Evolutionary conservation across 64 coral and sea anemone genomes (phyloP), one percentile per base, ranked within the genome.

Genomic region (Pocillopora verrucosa): DNA sequence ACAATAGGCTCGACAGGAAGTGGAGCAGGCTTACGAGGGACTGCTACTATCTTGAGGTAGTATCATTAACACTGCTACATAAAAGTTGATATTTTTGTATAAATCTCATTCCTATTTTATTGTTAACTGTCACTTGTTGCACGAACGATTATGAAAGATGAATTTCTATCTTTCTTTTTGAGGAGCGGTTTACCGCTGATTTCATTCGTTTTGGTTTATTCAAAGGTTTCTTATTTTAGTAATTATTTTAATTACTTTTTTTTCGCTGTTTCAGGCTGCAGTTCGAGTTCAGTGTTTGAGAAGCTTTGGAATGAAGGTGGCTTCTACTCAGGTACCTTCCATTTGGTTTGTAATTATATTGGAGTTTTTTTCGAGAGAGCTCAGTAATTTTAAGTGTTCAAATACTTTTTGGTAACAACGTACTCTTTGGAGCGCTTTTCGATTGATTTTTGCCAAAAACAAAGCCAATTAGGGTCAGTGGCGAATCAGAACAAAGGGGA

Each of bases 231-330:
- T 67, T 67, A 67, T 58, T 16, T 59, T 12, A 58, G n/a, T 35
- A 19, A 15, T 16, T 0, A 3, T 20, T 25, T 35, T 56, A 58
- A 24, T 65, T 88, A 0, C 7, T 24, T 16, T 77, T 76, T 25
- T 58, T 38, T 92, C 61, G 58, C 72, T 34, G 77, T 70, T 79
- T 9, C 41, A 99, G 97, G 91, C 87, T 22, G 87, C 93, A 9
- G 90, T 99, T 37, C 87, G 97, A 69, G 70, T 94, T 86, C 88
- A 93, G 79, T 92, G 97, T 85, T 69, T 99, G 30, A 95, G 73
- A 65, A 93, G 92, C 74, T 96, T 96, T 91, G 95, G 95, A 61
- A 90, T 93, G 79, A 90, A 88, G 41, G 60, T 96, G 2, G 82
- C 95, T 7, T 90, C 74, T 12, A 88, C 82, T 56, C 82, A 93